phyloP scores from a whole-genome alignment of 2,113 vertebrate species.

The Recurvirostra avosetta region DNA sequence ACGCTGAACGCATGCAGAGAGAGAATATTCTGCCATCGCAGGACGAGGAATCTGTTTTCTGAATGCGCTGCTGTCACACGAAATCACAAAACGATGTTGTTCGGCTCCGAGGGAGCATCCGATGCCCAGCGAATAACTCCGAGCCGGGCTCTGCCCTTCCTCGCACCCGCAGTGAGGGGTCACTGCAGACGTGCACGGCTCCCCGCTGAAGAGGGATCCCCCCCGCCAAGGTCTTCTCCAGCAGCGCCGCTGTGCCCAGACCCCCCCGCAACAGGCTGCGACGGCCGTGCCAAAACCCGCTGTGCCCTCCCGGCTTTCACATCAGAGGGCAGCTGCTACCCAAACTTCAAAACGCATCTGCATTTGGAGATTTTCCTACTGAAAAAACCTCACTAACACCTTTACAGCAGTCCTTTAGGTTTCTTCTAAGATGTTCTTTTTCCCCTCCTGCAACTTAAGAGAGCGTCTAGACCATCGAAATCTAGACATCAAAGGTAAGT shows the following conservation, averaged over 20 bases:
- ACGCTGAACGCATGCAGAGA: fast-evolving
- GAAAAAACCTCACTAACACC: neutral
- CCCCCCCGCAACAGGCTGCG: no score
- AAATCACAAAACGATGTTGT: fast-evolving
- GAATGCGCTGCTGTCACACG: neutral
- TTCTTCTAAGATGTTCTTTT: neutral
- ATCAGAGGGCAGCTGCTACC: no score
- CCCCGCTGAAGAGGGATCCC: no score
- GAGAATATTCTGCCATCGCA: neutral
- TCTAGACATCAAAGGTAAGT: neutral
- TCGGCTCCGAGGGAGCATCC: neutral
- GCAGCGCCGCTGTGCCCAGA: no score
- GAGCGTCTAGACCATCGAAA: neutral
- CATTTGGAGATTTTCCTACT: neutral
- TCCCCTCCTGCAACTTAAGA: neutral
- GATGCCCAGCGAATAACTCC: fast-evolving
- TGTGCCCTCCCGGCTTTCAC: no score
- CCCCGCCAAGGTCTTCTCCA: no score
- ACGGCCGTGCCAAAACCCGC: no score
- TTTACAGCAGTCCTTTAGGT: neutral
- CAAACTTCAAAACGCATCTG: neutral
- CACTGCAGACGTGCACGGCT: no score
- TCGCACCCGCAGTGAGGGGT: neutral
- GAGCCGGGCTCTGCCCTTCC: neutral
- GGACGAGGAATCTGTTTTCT: neutral